Conservation (phyloP, 2,888 invertebrate genomes). For the Troides oblongomaculatus region DNA sequence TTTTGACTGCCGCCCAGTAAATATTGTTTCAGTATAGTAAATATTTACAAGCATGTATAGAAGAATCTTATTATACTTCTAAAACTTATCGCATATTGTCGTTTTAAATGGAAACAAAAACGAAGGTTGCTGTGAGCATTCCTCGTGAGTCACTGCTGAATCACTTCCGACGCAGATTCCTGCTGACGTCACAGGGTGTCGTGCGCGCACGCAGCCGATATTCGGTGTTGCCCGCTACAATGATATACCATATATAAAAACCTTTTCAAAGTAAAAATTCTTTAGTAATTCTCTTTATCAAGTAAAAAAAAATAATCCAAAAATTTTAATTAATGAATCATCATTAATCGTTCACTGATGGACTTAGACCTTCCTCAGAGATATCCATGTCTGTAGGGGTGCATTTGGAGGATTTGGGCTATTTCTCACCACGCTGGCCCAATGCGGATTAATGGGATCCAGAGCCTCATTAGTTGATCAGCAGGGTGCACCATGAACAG, state of each 20-base stretch:
- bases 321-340: neutral
- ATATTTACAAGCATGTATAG: neutral
- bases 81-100: conserved; percentile 13
- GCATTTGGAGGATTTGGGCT: too few relatives aligned
- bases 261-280: neutral
- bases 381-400: too few relatives aligned
- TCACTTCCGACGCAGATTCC: conserved; percentile 68
- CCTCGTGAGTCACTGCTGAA: conserved; percentile 48
- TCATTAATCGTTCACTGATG: too few relatives aligned
- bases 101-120: conserved; percentile 22
- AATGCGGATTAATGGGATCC: too few relatives aligned
- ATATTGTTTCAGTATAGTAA: neutral
- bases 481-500: too few relatives aligned
- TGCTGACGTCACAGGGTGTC: conserved; percentile 68
- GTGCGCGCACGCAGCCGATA: conserved; percentile 44
- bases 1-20: too few relatives aligned
- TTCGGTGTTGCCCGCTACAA: conserved; percentile 10
- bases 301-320: neutral
- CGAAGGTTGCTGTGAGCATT: conserved; percentile 33
- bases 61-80: neutral
- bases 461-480: too few relatives aligned
- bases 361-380: too few relatives aligned
- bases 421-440: too few relatives aligned
- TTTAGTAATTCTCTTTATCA: neutral
- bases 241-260: neutral